Base-by-base conservation (phyloP, 2,797 vertebrate genomes). In the Anas acuta region DNA sequence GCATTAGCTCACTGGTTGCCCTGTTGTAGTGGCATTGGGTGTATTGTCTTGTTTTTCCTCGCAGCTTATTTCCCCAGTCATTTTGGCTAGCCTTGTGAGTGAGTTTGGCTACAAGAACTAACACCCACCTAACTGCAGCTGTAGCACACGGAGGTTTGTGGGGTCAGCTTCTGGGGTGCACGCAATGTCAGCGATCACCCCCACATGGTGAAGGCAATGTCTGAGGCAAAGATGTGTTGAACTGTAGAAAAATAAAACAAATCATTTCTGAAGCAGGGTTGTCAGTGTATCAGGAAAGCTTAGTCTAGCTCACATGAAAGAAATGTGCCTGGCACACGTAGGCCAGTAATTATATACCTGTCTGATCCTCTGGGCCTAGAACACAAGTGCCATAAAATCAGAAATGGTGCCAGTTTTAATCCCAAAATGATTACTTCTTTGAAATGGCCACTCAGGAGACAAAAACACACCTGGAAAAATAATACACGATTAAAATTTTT, bases 381-480 rank as follows among this genome's bases (percentile, higher is more conserved):
- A 25, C 11, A 19, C 7, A 30, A 37, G 8, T 32, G 54, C 49
- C 45, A 66, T 20, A 47, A 41, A 77, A 18, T n/a, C 66, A 61
- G 25, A 19, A 5, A 6, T 41, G 21, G 12, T 28, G 45, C 57
- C 73, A 65, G 1, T 39, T 5, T 47, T 69, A 69, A 61, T 15
- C 9, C 17, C 23, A 10, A 17, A 45, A 23, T 30, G 0, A 41
- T 69, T 28, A 2, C 21, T 60, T 33, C 2, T 17, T 18, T 78
- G 62, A 51, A 78, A 54, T 23, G n/a, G 7, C 20, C 51, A 3
- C 33, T 49, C 32, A 41, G 64, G 57, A 75, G 9, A 14, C 11
- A 33, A 43, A 66, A 54, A 25, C 41, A 64, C 18, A 43, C 2
- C 8, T 57, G 19, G 61, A 45, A 71, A 79, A 80, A 70, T 0